Percentiles rank a stretch among this genome's conserved stretches.
Conservation (phyloP, 2,113 vertebrate species). For the Psilopsiagon aymara region DNA sequence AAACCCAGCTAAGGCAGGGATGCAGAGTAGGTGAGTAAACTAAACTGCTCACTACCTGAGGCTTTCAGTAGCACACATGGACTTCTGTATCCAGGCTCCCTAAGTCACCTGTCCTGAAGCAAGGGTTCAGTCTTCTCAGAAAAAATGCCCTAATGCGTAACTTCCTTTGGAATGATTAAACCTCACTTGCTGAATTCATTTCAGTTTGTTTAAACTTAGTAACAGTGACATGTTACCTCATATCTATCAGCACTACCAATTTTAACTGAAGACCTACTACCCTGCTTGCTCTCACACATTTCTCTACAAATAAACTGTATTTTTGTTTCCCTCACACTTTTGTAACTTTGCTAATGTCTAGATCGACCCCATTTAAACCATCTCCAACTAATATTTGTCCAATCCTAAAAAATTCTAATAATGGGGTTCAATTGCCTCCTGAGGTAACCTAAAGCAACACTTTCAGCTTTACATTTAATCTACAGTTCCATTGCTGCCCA, state of each 20-base stretch:
- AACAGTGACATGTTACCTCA: not conserved
- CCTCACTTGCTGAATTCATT: not conserved
- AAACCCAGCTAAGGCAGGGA: not conserved
- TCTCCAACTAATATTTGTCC: not conserved
- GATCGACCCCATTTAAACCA: not conserved
- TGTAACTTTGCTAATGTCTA: not conserved
- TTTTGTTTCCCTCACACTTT: not conserved
- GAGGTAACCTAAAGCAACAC: not conserved
- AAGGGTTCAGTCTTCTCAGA: not conserved
- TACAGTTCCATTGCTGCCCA: not conserved
- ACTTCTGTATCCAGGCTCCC: not conserved
- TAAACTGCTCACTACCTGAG: not conserved
- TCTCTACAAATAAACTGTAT: not conserved
- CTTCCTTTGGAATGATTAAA: not conserved
- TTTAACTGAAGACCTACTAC: not conserved
- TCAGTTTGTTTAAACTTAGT: not conserved
- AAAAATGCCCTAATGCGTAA: not conserved
- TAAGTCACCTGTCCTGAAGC: not conserved
- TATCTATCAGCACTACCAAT: not conserved
- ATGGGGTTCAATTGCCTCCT: not conserved
- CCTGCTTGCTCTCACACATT: not conserved
- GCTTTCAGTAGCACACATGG: not conserved
- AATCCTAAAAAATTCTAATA: not conserved
- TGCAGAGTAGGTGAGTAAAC: accelerated
- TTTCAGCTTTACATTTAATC: not conserved